phyloP scores from a whole-genome alignment of 2,888 invertebrate genomes.

The Graphium colonna region DNA sequence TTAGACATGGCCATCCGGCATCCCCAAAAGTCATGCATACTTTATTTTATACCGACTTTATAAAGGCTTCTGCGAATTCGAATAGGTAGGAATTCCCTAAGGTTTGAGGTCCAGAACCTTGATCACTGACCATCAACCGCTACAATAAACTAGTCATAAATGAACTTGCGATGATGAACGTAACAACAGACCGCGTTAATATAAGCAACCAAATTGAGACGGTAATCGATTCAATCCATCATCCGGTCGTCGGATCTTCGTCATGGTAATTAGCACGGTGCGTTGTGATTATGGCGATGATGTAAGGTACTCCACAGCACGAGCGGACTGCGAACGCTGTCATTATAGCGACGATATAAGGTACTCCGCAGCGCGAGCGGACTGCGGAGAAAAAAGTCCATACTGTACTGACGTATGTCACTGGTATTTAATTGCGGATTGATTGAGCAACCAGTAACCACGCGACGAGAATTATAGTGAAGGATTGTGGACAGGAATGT shows the following conservation, averaged over 20 bases:
- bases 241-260: neutral
- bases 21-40: no score
- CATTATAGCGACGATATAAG: neutral
- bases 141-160: neutral
- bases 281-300: conserved; percentile 2
- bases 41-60: no score
- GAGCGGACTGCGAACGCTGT: neutral
- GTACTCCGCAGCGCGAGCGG: neutral
- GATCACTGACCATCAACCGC: no score
- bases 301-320: neutral
- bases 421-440: conserved; percentile 19
- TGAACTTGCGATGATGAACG: neutral
- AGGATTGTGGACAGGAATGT: conserved; percentile 24
- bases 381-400: conserved; percentile 11
- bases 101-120: no score
- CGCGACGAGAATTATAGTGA: conserved; percentile 21
- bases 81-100: no score
- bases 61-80: no score
- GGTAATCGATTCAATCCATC: conserved; percentile 12
- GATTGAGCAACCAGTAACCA: conserved; percentile 19
- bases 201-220: conserved; percentile 9
- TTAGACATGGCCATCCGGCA: no score
- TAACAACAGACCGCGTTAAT: conserved; percentile 6
- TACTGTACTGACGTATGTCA: conserved; percentile 6
- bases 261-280: conserved; percentile 11